These are phyloP conservation scores for Pelodiscus sinensis DNA, from an alignment of 2,113 vertebrate genomes.

Conservation along the genomic window DNA sequence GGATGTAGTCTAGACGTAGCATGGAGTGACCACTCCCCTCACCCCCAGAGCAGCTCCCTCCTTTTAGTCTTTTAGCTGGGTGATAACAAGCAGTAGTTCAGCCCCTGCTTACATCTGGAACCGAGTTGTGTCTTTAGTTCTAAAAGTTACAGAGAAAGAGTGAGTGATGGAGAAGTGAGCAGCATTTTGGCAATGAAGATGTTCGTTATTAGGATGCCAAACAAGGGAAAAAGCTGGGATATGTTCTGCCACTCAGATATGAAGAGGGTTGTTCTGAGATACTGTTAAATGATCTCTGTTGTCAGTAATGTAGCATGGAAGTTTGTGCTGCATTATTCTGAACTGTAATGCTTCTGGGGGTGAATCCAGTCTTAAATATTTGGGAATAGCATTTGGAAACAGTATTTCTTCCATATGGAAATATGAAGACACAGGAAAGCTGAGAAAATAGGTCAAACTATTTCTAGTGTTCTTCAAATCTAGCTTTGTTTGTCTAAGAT, in stretches of 20 bases:
- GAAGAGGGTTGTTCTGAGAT: conserved; percentile 20
- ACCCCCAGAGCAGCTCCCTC: too few species aligned
- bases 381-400: not conserved
- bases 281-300: conserved; percentile 13
- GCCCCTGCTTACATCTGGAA: too few species aligned
- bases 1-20: too few species aligned
- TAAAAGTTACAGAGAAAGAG: conserved; percentile 19
- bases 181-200: conserved; percentile 13
- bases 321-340: not conserved
- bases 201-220: conserved; percentile 36
- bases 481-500: not conserved
- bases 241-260: conserved; percentile 17
- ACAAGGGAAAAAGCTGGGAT: not conserved
- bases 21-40: too few species aligned
- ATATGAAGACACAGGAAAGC: not conserved
- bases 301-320: not conserved
- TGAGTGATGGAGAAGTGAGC: not conserved
- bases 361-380: conserved; percentile 24
- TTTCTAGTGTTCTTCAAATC: not conserved
- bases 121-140: not conserved
- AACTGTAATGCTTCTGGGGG: not conserved
- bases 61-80: too few species aligned
- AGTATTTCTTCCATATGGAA: not conserved
- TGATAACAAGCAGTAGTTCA: too few species aligned
- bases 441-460: conserved; percentile 38